Evolutionary conservation across 2,888 invertebrate genomes (phyloP).

Genomic region (Acleris sparsana): DNA sequence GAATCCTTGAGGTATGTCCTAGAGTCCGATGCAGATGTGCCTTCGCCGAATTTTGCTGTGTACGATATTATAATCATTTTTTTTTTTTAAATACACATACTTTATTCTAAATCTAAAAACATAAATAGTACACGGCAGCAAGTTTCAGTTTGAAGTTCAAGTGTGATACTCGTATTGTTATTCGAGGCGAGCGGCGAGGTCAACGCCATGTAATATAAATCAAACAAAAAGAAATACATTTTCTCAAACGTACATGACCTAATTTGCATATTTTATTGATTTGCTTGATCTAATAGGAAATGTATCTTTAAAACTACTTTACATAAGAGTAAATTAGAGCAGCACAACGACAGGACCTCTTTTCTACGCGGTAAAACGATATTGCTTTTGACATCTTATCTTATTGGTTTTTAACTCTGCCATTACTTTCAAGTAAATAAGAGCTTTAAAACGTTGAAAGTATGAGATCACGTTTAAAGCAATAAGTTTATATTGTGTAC

Average conservation of each 20-base stretch:
- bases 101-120: no score
- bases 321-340: no score
- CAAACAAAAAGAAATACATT: background rate
- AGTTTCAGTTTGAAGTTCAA: background rate
- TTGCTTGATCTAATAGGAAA: conserved; percentile 30
- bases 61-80: background rate
- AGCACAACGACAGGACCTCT: no score
- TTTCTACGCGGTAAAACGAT: no score
- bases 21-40: conserved; percentile 79
- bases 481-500: no score
- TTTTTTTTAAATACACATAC: no score
- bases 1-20: conserved; percentile 86
- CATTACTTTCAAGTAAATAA: no score
- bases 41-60: conserved; percentile 67
- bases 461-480: no score
- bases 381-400: no score
- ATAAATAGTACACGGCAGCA: background rate
- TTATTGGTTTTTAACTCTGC: no score
- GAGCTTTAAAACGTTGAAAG: no score
- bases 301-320: conserved; percentile 12
- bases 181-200: conserved; percentile 17
- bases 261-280: no score
- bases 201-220: conserved; percentile 24
- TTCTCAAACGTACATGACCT: background rate
- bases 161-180: conserved; percentile 1